Conservation (phyloP, 2,113 vertebrate genomes). For the Recurvirostra avosetta region DNA sequence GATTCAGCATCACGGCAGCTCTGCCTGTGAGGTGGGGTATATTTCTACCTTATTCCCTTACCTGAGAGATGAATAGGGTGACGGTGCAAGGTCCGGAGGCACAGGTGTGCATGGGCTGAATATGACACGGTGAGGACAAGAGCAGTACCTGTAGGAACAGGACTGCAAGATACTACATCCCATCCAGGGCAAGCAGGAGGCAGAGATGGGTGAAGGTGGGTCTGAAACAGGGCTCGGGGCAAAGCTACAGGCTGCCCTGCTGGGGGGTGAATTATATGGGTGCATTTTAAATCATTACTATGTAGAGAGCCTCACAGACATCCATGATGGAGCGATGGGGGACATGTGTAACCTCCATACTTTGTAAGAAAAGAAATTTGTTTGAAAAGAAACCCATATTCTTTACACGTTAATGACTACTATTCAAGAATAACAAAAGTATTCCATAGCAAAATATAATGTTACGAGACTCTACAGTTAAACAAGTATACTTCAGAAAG, state of each 20-base stretch:
- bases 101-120: neutral
- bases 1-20: fast-evolving
- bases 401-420: neutral
- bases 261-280: neutral
- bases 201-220: neutral
- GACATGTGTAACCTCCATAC: neutral
- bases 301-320: neutral
- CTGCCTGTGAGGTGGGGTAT: neutral
- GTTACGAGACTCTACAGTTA: neutral
- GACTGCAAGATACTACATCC: neutral
- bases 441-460: neutral
- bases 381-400: neutral
- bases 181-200: neutral
- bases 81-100: neutral
- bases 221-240: neutral
- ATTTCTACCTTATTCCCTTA: neutral
- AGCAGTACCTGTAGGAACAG: neutral
- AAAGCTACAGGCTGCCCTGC: neutral
- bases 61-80: neutral
- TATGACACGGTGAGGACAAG: fast-evolving
- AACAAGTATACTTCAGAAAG: neutral
- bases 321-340: neutral
- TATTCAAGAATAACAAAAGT: neutral
- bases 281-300: neutral
- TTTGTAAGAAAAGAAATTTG: neutral